Conservation (phyloP, 2,888 invertebrate genomes). For the Xestia ashworthii region DNA sequence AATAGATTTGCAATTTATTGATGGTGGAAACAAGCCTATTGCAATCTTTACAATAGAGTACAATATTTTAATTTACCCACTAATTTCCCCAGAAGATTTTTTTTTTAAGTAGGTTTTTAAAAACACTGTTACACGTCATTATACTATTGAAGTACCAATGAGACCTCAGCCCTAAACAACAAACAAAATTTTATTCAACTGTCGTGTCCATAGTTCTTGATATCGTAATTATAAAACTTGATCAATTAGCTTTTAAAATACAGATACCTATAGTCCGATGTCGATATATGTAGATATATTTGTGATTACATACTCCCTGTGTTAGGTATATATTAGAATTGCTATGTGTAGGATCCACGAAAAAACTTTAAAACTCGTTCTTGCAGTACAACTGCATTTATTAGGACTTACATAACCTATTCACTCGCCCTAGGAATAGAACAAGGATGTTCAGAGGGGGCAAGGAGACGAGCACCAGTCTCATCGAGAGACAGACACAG, state of each 20-base stretch:
- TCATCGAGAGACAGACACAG: constrained; percentile 35
- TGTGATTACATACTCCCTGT: constrained; percentile 45
- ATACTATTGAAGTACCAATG: background rate
- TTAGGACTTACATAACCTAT: constrained; percentile 42
- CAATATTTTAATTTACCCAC: background rate
- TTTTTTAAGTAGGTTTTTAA: background rate
- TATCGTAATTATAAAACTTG: constrained; percentile 16
- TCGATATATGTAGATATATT: constrained; percentile 16
- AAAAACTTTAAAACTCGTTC: constrained; percentile 27
- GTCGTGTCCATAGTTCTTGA: constrained; percentile 9
- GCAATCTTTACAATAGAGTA: background rate
- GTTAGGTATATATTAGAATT: constrained; percentile 43
- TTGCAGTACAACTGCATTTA: constrained; percentile 39
- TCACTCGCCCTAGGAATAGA: constrained; percentile 42
- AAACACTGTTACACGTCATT: background rate
- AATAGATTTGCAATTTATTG: too few species aligned
- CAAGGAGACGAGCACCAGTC: constrained; percentile 57
- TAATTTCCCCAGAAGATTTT: background rate
- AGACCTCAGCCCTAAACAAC: background rate
- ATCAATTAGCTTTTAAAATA: constrained; percentile 25
- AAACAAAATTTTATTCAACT: background rate
- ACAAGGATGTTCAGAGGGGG: constrained; percentile 38
- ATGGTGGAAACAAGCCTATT: too few species aligned
- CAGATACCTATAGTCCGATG: constrained; percentile 18
- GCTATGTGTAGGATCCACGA: constrained; percentile 38